Percentiles rank a stretch among this genome's conserved stretches.
phyloP scores from a whole-genome alignment of 1,140 invertebrate genomes.

The Armadillidium nasatum region DNA sequence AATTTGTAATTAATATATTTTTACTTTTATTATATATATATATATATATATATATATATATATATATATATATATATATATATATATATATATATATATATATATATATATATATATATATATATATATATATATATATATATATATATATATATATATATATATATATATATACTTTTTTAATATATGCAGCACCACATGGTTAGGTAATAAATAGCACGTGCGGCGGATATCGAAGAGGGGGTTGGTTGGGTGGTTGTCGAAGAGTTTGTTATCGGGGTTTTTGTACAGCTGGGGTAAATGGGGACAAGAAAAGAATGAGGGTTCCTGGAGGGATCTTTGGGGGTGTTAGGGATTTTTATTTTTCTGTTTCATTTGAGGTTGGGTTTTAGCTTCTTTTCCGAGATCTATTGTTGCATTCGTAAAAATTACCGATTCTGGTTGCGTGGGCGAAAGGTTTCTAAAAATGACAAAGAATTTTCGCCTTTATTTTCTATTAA shows the following conservation, averaged over 20 bases:
- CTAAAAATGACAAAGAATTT: neutral
- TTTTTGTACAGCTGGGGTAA: neutral
- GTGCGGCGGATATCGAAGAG: neutral
- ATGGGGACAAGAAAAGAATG: neutral
- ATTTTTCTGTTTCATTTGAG: conserved; percentile 13
- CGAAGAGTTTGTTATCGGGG: too few species aligned
- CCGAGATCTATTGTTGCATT: neutral
- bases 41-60: too few species aligned
- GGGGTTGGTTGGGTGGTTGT: neutral
- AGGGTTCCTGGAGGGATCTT: neutral
- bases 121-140: neutral
- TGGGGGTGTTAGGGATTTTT: neutral
- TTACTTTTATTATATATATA: too few species aligned
- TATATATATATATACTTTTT: neutral
- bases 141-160: neutral
- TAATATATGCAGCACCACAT: conserved; percentile 12
- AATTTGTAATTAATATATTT: too few species aligned
- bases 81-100: conserved; percentile 13
- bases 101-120: conserved; percentile 15
- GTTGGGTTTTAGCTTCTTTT: neutral
- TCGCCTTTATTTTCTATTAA: neutral
- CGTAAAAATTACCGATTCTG: conserved; percentile 9
- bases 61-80: neutral
- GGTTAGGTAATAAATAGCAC: conserved; percentile 12
- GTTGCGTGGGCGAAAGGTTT: neutral